Evolutionary conservation across 2,113 vertebrate genomes (phyloP).

Genomic region (Otus sunia): DNA sequence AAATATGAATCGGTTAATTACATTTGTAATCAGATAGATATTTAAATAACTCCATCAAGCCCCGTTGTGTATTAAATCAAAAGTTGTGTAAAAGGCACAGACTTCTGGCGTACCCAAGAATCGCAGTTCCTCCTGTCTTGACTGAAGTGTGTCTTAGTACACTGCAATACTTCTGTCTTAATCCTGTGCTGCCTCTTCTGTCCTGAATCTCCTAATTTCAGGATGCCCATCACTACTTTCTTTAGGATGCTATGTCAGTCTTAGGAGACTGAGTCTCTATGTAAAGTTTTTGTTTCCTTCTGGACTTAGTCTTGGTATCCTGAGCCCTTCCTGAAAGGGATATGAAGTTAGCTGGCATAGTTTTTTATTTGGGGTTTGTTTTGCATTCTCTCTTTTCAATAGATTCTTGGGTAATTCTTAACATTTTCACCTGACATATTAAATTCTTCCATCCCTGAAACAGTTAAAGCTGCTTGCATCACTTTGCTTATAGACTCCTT

Average conservation of each 20-base stretch:
- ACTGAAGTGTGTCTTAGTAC: background rate
- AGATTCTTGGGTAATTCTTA: background rate
- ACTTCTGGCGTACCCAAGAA: background rate
- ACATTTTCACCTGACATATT: background rate
- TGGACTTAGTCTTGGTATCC: background rate
- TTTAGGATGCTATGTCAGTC: background rate
- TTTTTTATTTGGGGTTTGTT: background rate
- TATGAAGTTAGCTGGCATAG: background rate
- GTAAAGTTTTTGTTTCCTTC: background rate
- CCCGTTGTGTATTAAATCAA: background rate
- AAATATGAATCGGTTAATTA: background rate
- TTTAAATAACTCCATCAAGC: background rate
- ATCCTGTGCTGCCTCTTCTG: background rate
- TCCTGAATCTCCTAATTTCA: background rate
- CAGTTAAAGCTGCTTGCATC: background rate
- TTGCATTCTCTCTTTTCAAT: background rate
- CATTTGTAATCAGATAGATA: background rate
- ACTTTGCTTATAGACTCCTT: background rate
- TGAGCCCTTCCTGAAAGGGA: background rate
- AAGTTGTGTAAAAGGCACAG: background rate
- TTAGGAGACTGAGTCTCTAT: background rate
- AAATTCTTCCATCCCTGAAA: background rate
- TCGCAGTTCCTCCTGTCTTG: background rate
- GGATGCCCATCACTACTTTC: background rate
- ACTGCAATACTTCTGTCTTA: background rate